Conservation (phyloP, 1,140 invertebrate species). For the Olivierus martensii region DNA sequence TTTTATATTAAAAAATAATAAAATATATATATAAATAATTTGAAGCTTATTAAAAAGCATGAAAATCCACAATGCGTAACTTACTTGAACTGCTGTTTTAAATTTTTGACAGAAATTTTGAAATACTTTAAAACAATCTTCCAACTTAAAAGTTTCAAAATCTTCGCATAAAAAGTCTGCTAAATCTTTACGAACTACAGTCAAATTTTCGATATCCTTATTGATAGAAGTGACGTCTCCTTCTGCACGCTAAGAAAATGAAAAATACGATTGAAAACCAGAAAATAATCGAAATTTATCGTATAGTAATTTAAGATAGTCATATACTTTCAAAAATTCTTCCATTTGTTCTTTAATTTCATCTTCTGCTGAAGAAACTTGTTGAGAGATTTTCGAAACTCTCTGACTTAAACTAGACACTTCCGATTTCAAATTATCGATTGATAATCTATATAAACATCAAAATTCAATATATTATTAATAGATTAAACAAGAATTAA, state of each 20-base stretch:
- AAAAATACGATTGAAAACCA: not conserved
- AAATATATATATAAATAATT: not conserved
- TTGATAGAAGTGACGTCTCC: conserved; percentile 6
- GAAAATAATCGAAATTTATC: no score
- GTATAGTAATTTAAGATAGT: not conserved
- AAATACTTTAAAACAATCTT: conserved; percentile 87
- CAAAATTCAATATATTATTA: not conserved
- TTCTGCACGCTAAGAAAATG: conserved; percentile 5
- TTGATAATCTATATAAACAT: conserved; percentile 49
- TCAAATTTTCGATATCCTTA: conserved; percentile 41
- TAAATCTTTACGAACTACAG: conserved; percentile 56
- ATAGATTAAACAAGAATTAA: not conserved
- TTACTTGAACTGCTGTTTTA: conserved; percentile 27
- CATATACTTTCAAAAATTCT: conserved; percentile 12
- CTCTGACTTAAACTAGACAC: conserved; percentile 62
- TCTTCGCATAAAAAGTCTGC: conserved; percentile 95
- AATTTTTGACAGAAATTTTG: conserved; percentile 58
- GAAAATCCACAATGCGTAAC: not conserved
- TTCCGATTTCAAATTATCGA: conserved; percentile 79
- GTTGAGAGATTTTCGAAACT: conserved; percentile 61
- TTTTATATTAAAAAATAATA: not conserved
- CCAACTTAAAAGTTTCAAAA: conserved; percentile 70
- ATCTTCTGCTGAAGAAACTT: conserved; percentile 27
- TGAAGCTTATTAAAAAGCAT: not conserved
- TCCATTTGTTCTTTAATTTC: conserved; percentile 12